Conservation (phyloP, 2,797 vertebrate genomes). For the Naso thynnoides region DNA sequence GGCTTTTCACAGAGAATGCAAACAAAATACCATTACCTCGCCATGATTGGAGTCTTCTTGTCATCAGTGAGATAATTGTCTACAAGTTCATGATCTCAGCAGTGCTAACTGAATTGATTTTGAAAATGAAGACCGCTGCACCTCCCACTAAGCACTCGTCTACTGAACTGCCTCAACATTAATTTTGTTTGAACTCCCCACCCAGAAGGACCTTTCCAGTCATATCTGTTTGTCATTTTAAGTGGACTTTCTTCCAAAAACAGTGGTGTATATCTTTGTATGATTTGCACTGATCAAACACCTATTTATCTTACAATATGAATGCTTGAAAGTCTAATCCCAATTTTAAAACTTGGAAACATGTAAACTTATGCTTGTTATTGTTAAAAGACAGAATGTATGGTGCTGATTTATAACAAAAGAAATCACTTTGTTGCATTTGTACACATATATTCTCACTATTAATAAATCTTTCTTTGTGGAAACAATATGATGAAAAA, state of each 20-base stretch:
- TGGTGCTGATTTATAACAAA: conserved; percentile 14
- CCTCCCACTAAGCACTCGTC: conserved; percentile 38
- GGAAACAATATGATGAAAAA: conserved; percentile 6
- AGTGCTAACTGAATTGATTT: conserved; percentile 64
- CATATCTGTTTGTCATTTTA: conserved; percentile 22
- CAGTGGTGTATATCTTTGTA: background rate
- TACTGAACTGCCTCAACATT: conserved; percentile 41
- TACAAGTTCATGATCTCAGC: conserved; percentile 70
- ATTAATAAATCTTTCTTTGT: conserved; percentile 4
- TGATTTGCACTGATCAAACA: conserved; percentile 25
- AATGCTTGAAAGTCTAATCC: conserved; percentile 14
- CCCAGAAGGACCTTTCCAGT: conserved; percentile 28
- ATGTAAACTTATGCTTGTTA: background rate
- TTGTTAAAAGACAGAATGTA: background rate
- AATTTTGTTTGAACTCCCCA: conserved; percentile 22
- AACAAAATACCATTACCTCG: conserved; percentile 68
- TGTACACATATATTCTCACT: conserved; percentile 8
- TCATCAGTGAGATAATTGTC: conserved; percentile 73
- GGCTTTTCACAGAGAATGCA: conserved; percentile 66
- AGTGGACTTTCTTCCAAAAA: conserved; percentile 5
- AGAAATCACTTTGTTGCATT: conserved; percentile 21
- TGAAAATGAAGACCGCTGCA: conserved; percentile 56
- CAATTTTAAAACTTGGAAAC: background rate
- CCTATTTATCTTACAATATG: conserved; percentile 13
- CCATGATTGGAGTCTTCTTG: conserved; percentile 74